Evolutionary conservation across 2,797 vertebrate genomes (phyloP).

Genomic region (Lithobates pipiens): DNA sequence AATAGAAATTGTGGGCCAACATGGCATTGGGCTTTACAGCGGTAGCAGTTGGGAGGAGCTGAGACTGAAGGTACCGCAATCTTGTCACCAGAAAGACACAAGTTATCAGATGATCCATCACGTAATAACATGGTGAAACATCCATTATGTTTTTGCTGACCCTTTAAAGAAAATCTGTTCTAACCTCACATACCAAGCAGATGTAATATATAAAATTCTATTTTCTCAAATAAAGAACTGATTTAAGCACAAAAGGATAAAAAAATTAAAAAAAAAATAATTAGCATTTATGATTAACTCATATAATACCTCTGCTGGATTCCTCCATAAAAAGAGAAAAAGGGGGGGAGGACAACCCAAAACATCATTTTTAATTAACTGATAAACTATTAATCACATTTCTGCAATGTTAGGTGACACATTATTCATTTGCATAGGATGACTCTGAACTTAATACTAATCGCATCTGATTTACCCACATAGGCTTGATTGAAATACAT

Average conservation of each 20-base stretch:
- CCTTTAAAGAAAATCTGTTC: too few relatives aligned
- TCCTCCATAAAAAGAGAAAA: conserved; percentile 79
- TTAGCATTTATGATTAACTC: conserved; percentile 86
- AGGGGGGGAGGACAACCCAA: conserved; percentile 69
- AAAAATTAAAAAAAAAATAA: conserved; percentile 67
- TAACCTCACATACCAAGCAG: background rate
- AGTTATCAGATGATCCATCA: too few relatives aligned
- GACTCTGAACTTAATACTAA: conserved; percentile 86
- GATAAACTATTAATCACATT: conserved; percentile 89
- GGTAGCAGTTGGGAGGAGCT: too few relatives aligned
- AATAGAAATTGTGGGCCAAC: too few relatives aligned
- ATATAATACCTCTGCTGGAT: conserved; percentile 83
- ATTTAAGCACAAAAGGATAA: conserved; percentile 71
- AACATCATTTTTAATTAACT: conserved; percentile 86
- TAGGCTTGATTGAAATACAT: conserved; percentile 86
- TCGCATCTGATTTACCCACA: conserved; percentile 88
- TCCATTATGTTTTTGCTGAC: too few relatives aligned
- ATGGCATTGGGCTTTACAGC: too few relatives aligned
- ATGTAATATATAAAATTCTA: conserved; percentile 37
- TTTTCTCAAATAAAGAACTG: conserved; percentile 75
- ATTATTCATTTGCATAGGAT: conserved; percentile 87
- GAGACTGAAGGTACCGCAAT: too few relatives aligned
- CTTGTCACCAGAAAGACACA: too few relatives aligned
- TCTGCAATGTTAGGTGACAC: conserved; percentile 88
- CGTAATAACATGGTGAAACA: too few relatives aligned